Evolutionary conservation across 2,888 invertebrate genomes (phyloP), one percentile per base, ranked within the genome.

Genomic region (Gisinianus flammeolus): DNA sequence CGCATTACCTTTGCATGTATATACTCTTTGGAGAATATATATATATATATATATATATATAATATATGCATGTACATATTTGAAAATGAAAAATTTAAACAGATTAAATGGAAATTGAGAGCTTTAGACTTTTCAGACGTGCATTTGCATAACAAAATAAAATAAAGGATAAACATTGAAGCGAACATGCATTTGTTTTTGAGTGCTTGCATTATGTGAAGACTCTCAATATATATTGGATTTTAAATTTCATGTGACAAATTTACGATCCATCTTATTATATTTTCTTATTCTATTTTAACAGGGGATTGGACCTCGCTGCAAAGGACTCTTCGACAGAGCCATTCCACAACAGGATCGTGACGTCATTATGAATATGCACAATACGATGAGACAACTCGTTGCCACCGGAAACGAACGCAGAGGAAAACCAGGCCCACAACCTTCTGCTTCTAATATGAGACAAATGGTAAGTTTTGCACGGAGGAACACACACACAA

Each of bases 381-480:
- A 95, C 88, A 95, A 95, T 88, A 91, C 90, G 84, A 90, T 93
- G 81, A 89, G 95, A 85, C 93, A 93, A 87, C 89, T 91, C 66
- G 92, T 94, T 82, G 94, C 95, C 79, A 89, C 93, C 84, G 95
- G 95, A 69, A 91, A 91, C 86, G 91, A 85, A 76, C 66, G 80
- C 33, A 75, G 83, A 78, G 85, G 85, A 67, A 77, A 79, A 33
- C 83, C 83, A 24, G 85, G 85, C 30, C 83, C 85, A 82, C 91
- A 91, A 76, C 94, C 94, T 85, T 93, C 93, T 26, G 92, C 92
- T 75, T 92, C 94, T 31, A 92, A 93, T 85, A 94, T 94, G 88
- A 91, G 92, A 88, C 94, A 94, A 90, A 92, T 95, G 91, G 93
- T 93, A 88, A 69, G 73, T 71, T 16, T 12, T 44, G 44, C 12